Conservation (phyloP, 1,140 invertebrate genomes). For the Notospermus geniculatus region DNA sequence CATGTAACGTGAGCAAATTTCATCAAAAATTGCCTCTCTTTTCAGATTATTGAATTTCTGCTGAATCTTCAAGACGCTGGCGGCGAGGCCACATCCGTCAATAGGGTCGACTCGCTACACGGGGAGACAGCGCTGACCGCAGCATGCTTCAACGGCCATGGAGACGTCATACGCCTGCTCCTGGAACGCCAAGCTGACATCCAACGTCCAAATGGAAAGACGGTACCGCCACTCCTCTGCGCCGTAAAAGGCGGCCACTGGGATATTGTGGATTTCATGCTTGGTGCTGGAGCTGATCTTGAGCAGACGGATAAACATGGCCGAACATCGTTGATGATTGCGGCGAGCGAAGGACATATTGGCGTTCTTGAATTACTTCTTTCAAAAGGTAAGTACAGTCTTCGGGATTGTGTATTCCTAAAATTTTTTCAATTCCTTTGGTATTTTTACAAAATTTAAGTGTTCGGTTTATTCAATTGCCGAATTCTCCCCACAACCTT, state of each 20-base stretch:
- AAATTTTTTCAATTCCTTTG: no score
- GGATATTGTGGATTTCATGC: slow-evolving; percentile 67
- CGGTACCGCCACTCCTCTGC: slow-evolving; percentile 76
- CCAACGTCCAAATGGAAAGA: slow-evolving; percentile 63
- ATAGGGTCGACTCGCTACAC: slow-evolving; percentile 67
- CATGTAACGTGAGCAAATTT: no score
- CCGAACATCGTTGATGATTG: slow-evolving; percentile 80
- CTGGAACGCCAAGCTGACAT: slow-evolving; percentile 75
- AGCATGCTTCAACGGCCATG: slow-evolving; percentile 77
- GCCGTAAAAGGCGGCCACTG: slow-evolving; percentile 86
- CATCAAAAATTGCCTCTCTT: no score
- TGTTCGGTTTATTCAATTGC: no score
- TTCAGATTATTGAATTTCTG: slow-evolving; percentile 80
- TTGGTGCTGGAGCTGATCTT: slow-evolving; percentile 61
- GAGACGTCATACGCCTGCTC: slow-evolving; percentile 73
- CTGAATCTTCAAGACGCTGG: slow-evolving; percentile 80
- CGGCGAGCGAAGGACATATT: slow-evolving; percentile 86
- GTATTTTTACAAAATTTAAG: no score
- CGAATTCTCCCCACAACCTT: no score
- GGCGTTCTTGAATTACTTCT: slow-evolving; percentile 84
- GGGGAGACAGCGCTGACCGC: slow-evolving; percentile 88
- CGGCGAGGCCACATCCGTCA: slow-evolving; percentile 62
- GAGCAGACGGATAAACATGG: slow-evolving; percentile 69
- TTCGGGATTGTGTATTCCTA: no score
- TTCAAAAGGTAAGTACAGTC: slow-evolving; percentile 71